A percentile compares a stretch with the other conserved stretches of the same genome.
phyloP scores from a whole-genome alignment of 2,113 vertebrate species.

The Cavia aperea region DNA sequence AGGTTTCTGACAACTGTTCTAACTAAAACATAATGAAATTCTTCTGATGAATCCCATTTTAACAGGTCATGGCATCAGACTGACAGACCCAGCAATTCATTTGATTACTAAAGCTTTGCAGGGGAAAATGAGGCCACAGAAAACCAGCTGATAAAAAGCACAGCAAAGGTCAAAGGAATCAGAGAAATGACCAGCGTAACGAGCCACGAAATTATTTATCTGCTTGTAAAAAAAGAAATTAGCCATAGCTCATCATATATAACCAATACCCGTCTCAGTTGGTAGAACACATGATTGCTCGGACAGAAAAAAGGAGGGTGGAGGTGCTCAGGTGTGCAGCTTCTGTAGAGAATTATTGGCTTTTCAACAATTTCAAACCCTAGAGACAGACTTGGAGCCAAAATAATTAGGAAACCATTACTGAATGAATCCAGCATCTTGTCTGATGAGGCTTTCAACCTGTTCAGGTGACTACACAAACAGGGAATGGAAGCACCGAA shows the following conservation, averaged over 20 bases:
- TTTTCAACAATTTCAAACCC: conserved; percentile 42
- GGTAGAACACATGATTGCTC: not conserved
- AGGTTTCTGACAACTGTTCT: conserved; percentile 63
- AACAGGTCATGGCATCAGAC: conserved; percentile 52
- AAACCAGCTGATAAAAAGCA: conserved; percentile 57
- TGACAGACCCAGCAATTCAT: conserved; percentile 59
- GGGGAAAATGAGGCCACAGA: conserved; percentile 55
- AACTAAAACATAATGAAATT: conserved; percentile 69
- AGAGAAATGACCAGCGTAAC: conserved; percentile 65
- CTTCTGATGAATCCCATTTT: conserved; percentile 61
- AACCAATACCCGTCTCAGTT: conserved; percentile 40
- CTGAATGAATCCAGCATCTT: conserved; percentile 22
- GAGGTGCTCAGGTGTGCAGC: not conserved
- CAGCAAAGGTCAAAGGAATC: conserved; percentile 59
- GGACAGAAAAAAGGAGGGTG: not conserved
- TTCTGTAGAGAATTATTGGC: not conserved
- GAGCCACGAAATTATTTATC: conserved; percentile 69
- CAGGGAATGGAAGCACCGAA: not conserved
- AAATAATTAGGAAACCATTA: conserved; percentile 51
- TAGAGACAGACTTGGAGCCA: conserved; percentile 23
- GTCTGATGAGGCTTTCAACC: not conserved
- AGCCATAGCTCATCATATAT: conserved; percentile 44
- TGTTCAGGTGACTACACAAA: conserved; percentile 17
- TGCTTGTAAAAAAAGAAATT: conserved; percentile 62
- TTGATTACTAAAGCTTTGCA: conserved; percentile 61